Evolutionary conservation across 2,797 vertebrate species (phyloP).

Genomic region (Sorex maritimensis): DNA sequence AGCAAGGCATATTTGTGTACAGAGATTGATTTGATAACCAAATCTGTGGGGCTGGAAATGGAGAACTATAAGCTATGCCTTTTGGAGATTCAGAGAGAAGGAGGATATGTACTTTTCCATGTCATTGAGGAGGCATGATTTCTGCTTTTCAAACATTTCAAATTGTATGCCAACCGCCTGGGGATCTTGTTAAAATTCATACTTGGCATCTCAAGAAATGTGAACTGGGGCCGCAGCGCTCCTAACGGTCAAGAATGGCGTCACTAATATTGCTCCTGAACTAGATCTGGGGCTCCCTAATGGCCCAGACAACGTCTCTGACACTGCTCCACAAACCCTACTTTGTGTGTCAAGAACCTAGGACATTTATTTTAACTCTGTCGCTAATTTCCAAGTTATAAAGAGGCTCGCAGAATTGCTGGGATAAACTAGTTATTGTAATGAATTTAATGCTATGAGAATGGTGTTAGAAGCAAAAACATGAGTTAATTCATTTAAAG

Average conservation of each 20-base stretch:
- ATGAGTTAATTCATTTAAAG: background rate
- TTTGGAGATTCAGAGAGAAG: background rate
- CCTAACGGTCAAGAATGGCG: background rate
- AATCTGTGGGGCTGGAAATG: background rate
- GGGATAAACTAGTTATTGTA: background rate
- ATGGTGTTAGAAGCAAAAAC: background rate
- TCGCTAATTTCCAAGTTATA: background rate
- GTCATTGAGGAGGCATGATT: background rate
- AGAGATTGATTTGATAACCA: background rate
- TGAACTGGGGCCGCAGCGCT: background rate
- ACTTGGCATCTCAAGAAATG: background rate
- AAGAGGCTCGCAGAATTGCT: background rate
- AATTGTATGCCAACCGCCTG: background rate
- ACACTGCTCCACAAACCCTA: background rate
- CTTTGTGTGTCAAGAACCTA: background rate
- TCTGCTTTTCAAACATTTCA: background rate
- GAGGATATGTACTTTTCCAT: background rate
- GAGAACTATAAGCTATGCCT: background rate
- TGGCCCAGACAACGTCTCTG: background rate
- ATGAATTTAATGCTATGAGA: slow-evolving; percentile 17
- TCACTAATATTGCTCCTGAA: background rate
- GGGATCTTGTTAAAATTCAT: slow-evolving; percentile 33
- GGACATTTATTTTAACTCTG: background rate
- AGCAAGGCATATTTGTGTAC: background rate
- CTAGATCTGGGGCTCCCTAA: background rate